Percentiles rank a stretch among this genome's conserved stretches.
Evolutionary conservation across 2,888 invertebrate species (phyloP).

Genomic region (Agrochola litura): DNA sequence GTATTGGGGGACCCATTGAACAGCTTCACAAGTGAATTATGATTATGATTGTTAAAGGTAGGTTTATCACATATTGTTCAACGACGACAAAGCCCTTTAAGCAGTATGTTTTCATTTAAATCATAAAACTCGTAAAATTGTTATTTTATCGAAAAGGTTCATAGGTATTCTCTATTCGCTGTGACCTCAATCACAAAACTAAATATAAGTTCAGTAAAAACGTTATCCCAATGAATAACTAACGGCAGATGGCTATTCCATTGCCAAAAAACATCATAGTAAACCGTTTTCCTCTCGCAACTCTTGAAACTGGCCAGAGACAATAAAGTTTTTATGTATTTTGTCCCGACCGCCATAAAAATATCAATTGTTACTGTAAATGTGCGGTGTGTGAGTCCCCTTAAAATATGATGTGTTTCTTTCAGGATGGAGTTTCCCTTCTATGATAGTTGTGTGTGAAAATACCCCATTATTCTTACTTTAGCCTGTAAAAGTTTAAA

Average conservation of each 20-base stretch:
- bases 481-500: not conserved
- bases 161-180: not conserved
- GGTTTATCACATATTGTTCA: not conserved
- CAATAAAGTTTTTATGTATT: constrained; percentile 62
- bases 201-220: constrained; percentile 16
- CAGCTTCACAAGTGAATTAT: not conserved
- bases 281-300: constrained; percentile 51
- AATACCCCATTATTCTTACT: not conserved
- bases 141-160: not conserved
- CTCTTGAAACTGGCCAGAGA: constrained; percentile 52
- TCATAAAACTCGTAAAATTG: not conserved
- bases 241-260: constrained; percentile 43
- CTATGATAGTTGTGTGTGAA: not conserved
- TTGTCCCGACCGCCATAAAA: constrained; percentile 59
- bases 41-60: no score
- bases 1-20: not conserved
- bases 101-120: not conserved
- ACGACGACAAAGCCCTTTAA: not conserved
- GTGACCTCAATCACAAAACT: constrained; percentile 12
- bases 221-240: constrained; percentile 47
- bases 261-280: constrained; percentile 51
- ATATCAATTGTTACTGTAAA: constrained; percentile 64
- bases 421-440: not conserved
- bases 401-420: constrained; percentile 34
- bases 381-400: constrained; percentile 35